Conservation (phyloP, 2,113 vertebrate genomes). For the Neomonachus schauinslandi region DNA sequence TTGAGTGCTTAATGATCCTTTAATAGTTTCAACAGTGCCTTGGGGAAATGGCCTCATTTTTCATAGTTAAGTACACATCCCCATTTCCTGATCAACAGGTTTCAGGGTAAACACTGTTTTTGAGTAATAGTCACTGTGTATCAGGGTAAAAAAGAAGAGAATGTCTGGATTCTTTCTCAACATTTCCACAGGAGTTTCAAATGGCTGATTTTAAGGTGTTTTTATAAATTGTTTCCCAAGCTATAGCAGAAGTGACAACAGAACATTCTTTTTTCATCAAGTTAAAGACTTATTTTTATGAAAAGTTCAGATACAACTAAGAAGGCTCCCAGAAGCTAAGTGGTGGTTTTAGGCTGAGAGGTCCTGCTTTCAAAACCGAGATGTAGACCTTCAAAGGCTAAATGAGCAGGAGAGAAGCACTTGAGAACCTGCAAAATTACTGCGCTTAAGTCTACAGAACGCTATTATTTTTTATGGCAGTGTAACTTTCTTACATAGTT, state of each 20-base stretch:
- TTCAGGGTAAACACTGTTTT: constrained; percentile 3
- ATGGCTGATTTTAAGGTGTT: not conserved
- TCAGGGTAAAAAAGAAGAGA: not conserved
- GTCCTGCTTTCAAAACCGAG: constrained; percentile 6
- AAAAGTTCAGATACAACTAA: not conserved
- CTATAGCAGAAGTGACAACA: not conserved
- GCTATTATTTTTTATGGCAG: not conserved
- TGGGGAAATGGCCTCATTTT: constrained; percentile 48
- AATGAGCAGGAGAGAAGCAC: not conserved
- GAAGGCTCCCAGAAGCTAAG: not conserved
- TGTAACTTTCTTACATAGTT: not conserved
- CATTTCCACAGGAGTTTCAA: not conserved
- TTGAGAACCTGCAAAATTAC: not conserved
- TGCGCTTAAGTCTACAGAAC: not conserved
- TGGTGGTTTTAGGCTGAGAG: not conserved
- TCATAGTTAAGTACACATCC: constrained; percentile 41
- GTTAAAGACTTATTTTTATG: not conserved
- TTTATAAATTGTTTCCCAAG: not conserved
- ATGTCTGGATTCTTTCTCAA: not conserved
- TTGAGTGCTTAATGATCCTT: constrained; percentile 33
- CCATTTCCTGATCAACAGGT: constrained; percentile 69
- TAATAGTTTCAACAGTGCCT: not conserved
- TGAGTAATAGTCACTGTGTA: not conserved
- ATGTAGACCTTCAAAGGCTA: not conserved
- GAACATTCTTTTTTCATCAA: not conserved